phyloP scores from a whole-genome alignment of 2,113 vertebrate species.

The Elephantulus edwardii region DNA sequence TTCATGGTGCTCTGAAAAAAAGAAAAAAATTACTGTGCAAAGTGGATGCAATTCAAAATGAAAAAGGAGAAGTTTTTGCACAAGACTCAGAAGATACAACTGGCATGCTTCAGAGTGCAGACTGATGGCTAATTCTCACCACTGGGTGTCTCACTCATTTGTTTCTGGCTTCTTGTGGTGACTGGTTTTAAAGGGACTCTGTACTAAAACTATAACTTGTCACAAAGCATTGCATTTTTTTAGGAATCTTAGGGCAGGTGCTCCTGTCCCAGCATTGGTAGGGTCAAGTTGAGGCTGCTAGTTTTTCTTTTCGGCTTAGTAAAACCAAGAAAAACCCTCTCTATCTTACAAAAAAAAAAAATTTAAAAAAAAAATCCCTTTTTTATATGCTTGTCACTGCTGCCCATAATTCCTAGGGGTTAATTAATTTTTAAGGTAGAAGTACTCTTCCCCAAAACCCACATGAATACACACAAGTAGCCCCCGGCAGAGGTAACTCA shows the following conservation, averaged over 20 bases:
- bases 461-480: not conserved
- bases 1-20: conserved; percentile 20
- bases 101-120: accelerated
- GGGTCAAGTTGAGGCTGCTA: not conserved
- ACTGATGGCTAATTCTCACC: not conserved
- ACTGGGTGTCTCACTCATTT: not conserved
- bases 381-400: not conserved
- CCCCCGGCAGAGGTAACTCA: not conserved
- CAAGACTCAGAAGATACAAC: conserved; percentile 10
- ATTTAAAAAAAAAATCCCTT: not conserved
- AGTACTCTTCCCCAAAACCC: not conserved
- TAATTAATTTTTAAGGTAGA: conserved; percentile 50
- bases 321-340: conserved; percentile 36
- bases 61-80: conserved; percentile 32
- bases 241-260: conserved; percentile 26
- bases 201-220: conserved; percentile 9
- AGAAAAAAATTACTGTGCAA: not conserved
- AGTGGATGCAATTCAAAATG: conserved; percentile 38
- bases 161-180: not conserved
- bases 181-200: conserved; percentile 12
- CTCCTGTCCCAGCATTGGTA: not conserved
- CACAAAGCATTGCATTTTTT: not conserved
- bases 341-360: not conserved
- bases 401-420: not conserved
- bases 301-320: conserved; percentile 34